Percentiles rank a stretch among this genome's conserved stretches.
These are phyloP conservation scores for Laticauda laticaudata DNA, from an alignment of 2,113 vertebrate genomes.

Conservation along the genomic window DNA sequence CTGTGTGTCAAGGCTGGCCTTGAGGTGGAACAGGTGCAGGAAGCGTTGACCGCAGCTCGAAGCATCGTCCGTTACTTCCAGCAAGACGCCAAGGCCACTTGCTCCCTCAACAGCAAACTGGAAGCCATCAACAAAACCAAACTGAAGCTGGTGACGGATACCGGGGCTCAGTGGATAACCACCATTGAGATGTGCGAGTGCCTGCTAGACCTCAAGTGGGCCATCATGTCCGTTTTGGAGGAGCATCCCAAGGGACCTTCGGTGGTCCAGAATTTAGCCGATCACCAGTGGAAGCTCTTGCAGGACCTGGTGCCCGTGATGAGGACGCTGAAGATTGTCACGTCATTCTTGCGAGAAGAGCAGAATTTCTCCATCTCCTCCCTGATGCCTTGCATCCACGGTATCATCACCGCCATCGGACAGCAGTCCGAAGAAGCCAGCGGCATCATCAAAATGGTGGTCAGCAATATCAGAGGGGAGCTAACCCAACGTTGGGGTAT, in stretches of 20 bases:
- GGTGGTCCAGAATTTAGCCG: conserved; percentile 50
- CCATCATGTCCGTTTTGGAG: conserved; percentile 65
- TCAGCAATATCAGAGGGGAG: conserved; percentile 50
- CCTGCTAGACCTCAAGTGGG: conserved; percentile 69
- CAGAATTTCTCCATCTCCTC: conserved; percentile 65
- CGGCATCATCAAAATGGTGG: conserved; percentile 44
- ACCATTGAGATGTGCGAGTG: conserved; percentile 70
- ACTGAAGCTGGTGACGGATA: conserved; percentile 48
- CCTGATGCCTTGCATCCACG: conserved; percentile 69
- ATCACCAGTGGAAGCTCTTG: conserved; percentile 72
- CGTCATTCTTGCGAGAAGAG: conserved; percentile 64
- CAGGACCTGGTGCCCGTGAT: conserved; percentile 67
- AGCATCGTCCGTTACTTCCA: conserved; percentile 63
- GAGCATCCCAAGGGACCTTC: conserved; percentile 44
- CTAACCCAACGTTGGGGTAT: conserved; percentile 59
- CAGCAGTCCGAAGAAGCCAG: conserved; percentile 56
- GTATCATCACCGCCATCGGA: conserved; percentile 49
- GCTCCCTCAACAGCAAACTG: conserved; percentile 53
- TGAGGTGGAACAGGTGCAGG: conserved; percentile 53
- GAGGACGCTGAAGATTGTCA: conserved; percentile 61
- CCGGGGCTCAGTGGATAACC: conserved; percentile 59
- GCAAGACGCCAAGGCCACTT: conserved; percentile 51
- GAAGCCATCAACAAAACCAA: conserved; percentile 61
- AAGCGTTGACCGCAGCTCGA: conserved; percentile 53
- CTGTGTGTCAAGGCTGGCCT: conserved; percentile 61